Base-by-base conservation (phyloP, 2,113 vertebrate species). In the Chionomys nivalis region DNA sequence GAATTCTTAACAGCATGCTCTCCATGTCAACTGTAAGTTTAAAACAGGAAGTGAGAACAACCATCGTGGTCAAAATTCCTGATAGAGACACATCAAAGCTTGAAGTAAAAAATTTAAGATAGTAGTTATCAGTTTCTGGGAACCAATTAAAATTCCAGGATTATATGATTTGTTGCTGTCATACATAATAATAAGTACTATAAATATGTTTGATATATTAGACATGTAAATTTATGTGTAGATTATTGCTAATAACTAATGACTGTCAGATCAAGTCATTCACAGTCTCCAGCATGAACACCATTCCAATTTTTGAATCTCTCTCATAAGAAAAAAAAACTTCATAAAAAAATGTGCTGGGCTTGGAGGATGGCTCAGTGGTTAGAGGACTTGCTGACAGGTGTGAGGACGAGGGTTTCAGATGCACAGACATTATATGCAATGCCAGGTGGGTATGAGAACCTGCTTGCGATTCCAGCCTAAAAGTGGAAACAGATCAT, bases 181-280 rank as follows among this genome's bases (percentile, higher is more conserved):
- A 72, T 21, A n/a, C 39, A 5, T 68, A 61, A 68, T 79, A 70
- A 66, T 42, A 88, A 19, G 9, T 65, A 36, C 33, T 89, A 77
- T 86, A 79, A 91, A 79, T 87, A 72, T 31, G 14, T 93, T 91
- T 94, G 70, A 79, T 85, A 36, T 72, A n/a, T 85, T 92, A 90
- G 36, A 87, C 75, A 95, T 76, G 16, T 47, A 95, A 77, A 77
- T 76, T 93, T 82, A 58, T 92, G 19, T 91, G 23, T 93, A 89
- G 85, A 58, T 93, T 73, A 83, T 89, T 82, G 4, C 17, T 94
- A 87, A 58, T 94, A 91, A 72, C 91, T 68, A 82, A 73, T 87
- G 24, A 47, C 28, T 8, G 72, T 82, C 23, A 79, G 28, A 91
- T 91, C 92, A 87, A 96, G 36, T 65, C 70, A 85, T 58, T 93